Conservation (phyloP, 2,888 invertebrate genomes). For the Nebria brevicollis region DNA sequence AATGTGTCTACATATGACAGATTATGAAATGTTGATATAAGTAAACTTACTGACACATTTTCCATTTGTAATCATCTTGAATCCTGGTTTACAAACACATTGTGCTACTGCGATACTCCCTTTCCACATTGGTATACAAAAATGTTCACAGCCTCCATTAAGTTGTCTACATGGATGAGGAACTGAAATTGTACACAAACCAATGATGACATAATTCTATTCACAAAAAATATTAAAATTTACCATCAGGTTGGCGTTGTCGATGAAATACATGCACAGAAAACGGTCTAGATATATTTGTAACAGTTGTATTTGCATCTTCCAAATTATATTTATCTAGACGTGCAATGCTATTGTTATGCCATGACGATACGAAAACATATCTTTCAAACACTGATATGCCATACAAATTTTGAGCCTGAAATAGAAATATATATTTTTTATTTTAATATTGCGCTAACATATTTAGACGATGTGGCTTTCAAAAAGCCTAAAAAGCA, state of each 20-base stretch:
- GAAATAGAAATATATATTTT: conserved; percentile 51
- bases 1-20: not conserved
- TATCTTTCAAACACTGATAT: conserved; percentile 79
- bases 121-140: conserved; percentile 76
- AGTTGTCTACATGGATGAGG: conserved; percentile 74
- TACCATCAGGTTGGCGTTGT: conserved; percentile 79
- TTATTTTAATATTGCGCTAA: conserved; percentile 6
- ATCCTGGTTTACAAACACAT: conserved; percentile 81
- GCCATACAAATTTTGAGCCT: conserved; percentile 75
- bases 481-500: too few relatives aligned
- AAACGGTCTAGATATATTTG: conserved; percentile 70
- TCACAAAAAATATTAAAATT: conserved; percentile 52
- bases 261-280: conserved; percentile 79
- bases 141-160: conserved; percentile 79
- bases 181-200: conserved; percentile 60
- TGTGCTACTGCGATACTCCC: conserved; percentile 67
- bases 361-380: conserved; percentile 79
- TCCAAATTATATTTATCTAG: conserved; percentile 69
- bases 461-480: not conserved
- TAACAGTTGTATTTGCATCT: conserved; percentile 62
- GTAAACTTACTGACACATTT: conserved; percentile 70
- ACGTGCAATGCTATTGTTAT: conserved; percentile 71
- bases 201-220: not conserved
- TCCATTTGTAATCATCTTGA: conserved; percentile 67
- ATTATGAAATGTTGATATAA: not conserved